Evolutionary conservation across 2,888 invertebrate species (phyloP).

Genomic region (Cristatella mucedo): DNA sequence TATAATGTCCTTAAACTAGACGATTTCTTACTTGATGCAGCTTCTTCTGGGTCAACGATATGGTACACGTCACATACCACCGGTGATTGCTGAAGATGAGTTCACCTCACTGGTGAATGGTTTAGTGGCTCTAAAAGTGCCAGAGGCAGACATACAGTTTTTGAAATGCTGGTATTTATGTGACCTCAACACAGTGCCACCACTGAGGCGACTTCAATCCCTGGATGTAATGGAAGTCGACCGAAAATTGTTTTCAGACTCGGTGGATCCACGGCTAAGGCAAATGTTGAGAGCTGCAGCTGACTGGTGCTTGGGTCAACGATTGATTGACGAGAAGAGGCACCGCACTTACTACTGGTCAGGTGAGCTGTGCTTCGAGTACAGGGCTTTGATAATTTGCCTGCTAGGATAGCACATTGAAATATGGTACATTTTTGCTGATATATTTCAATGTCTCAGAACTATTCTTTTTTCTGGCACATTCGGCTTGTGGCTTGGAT

Average conservation of each 20-base stretch:
- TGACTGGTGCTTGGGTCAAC: not conserved
- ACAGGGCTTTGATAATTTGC: too few species aligned
- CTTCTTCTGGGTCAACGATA: conserved; percentile 4
- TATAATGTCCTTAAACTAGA: too few species aligned
- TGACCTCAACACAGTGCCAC: conserved; percentile 1
- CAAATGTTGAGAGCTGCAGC: not conserved
- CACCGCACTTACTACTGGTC: conserved; percentile 4
- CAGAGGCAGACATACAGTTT: not conserved
- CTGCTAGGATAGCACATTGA: too few species aligned
- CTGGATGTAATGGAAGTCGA: too few species aligned
- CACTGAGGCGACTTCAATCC: too few species aligned
- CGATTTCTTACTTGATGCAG: too few species aligned
- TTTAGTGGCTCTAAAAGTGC: not conserved
- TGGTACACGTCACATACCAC: not conserved
- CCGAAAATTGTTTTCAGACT: too few species aligned
- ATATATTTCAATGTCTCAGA: too few species aligned
- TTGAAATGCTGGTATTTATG: not conserved
- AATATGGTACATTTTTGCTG: too few species aligned
- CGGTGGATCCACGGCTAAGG: not conserved
- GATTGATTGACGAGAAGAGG: not conserved
- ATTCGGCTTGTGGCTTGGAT: too few species aligned
- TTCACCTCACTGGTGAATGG: not conserved
- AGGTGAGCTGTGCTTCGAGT: too few species aligned
- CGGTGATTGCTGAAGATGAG: not conserved
- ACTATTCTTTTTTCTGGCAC: too few species aligned